These are phyloP conservation scores for Clostera curtula DNA, from an alignment of 2,888 invertebrate species.

Conservation along the genomic window DNA sequence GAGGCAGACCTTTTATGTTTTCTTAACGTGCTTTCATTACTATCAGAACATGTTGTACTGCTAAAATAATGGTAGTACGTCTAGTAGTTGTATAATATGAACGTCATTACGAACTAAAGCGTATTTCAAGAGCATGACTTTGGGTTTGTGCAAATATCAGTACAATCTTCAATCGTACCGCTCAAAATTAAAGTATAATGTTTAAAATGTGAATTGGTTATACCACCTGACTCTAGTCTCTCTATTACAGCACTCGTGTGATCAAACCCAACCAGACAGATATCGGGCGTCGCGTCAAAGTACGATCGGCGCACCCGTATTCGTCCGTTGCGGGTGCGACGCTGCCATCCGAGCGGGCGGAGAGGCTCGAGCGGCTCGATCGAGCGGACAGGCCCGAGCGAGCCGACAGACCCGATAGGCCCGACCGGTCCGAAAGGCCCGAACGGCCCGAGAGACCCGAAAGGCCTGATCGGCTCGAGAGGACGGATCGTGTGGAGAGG, in stretches of 20 bases:
- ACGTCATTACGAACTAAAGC: no score
- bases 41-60: no score
- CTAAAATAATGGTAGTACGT: no score
- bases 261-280: slow-evolving; percentile 94
- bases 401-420: slow-evolving; percentile 38
- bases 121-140: no score
- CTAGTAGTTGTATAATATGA: no score
- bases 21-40: no score
- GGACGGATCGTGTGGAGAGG: slow-evolving; percentile 32
- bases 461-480: slow-evolving; percentile 40
- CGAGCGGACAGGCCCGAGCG: slow-evolving; percentile 37
- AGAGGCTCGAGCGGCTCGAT: slow-evolving; percentile 36
- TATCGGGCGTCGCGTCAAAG: slow-evolving; percentile 91
- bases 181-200: no score
- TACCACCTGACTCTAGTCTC: background rate
- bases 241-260: slow-evolving; percentile 86
- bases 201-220: no score
- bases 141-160: no score
- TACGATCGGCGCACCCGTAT: slow-evolving; percentile 70
- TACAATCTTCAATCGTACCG: no score
- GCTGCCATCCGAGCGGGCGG: slow-evolving; percentile 41
- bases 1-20: no score
- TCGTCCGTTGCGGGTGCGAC: slow-evolving; percentile 43
- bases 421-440: slow-evolving; percentile 39
- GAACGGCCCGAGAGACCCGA: slow-evolving; percentile 33